Evolutionary conservation across 2,797 vertebrate species (phyloP), one percentile per base, ranked within the genome.

Genomic region (Phrynocephalus vlangalii): DNA sequence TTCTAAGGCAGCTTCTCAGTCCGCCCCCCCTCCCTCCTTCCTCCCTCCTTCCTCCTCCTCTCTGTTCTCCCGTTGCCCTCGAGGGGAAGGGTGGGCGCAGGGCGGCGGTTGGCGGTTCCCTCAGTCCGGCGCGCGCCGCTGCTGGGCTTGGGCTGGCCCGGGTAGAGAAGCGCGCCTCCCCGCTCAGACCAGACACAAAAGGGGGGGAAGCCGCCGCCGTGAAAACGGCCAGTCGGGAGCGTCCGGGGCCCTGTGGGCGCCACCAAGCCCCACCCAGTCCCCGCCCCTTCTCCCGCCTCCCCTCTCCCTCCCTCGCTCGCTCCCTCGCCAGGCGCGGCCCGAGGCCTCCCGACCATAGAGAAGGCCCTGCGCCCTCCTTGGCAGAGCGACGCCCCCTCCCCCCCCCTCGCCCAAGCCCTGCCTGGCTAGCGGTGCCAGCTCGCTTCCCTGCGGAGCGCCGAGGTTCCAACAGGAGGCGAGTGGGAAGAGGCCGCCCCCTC

Each of bases 171-270:
- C 89, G 90, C 78, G 88, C 87, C 90, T 79, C 82, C 82, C 87
- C 85, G 90, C 77, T 82, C 91, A 90, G 91, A 93, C 95, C 94
- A 96, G 96, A 96, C 96, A 97, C 96, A 96, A 96, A 96, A 92
- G 91, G 94, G 93, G n/a, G 38, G 38, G 5, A 5, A 95, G 90
- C 90, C 95, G 91, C 93, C 77, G 92, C 92, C 82, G 3, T 5
- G 38, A 44, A 38, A 88, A 92, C 96, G 89, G 94, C 95, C 93
- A 82, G 94, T 90, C 95, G 87, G 38, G 88, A 87, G 90, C 93
- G 88, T 91, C 90, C 72, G 92, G 86, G 38, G 38, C 38, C 93
- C 86, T 78, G 86, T 88, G 91, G 90, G 94, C 89, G 91, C 94
- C 93, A 88, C 94, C 86, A 89, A 91, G 83, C 94, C 87, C 89